phyloP scores from a whole-genome alignment of 2,797 vertebrate species.

The Crocodylus rhombifer region DNA sequence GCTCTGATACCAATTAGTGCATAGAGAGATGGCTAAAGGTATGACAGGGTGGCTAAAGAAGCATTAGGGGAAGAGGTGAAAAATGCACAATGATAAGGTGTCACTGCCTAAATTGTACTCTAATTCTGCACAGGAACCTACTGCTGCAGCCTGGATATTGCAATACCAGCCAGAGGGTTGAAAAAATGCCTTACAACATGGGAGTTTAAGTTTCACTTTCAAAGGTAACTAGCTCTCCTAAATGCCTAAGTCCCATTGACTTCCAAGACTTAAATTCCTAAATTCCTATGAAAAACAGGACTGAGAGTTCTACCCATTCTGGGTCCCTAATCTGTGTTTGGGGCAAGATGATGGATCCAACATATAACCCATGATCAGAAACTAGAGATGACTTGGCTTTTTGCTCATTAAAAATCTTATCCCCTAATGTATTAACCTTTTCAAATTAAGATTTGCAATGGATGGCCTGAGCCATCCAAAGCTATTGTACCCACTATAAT shows the following conservation, averaged over 20 bases:
- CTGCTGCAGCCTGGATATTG: not conserved
- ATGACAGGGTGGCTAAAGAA: not conserved
- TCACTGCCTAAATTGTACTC: not conserved
- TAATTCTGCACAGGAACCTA: not conserved
- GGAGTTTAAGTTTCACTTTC: not conserved
- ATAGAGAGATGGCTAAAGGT: not conserved
- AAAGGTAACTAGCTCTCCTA: not conserved
- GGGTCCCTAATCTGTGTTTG: not conserved
- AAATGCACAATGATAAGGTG: not conserved
- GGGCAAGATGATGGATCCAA: not conserved
- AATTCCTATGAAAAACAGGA: not conserved
- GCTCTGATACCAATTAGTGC: not conserved
- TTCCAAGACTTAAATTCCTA: too few species aligned
- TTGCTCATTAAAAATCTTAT: not conserved
- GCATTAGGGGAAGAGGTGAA: not conserved
- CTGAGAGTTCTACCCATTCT: not conserved
- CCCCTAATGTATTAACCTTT: not conserved
- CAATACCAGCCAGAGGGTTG: not conserved
- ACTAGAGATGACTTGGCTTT: not conserved
- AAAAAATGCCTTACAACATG: not conserved
- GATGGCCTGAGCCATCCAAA: conserved; percentile 17
- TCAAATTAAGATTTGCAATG: not conserved
- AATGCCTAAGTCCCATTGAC: too few species aligned
- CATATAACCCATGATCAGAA: not conserved
- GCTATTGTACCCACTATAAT: not conserved